A percentile compares a stretch with the other conserved stretches of the same genome.
phyloP scores from a whole-genome alignment of 2,888 invertebrate genomes.

The Cataglyphis rosenhaueri region DNA sequence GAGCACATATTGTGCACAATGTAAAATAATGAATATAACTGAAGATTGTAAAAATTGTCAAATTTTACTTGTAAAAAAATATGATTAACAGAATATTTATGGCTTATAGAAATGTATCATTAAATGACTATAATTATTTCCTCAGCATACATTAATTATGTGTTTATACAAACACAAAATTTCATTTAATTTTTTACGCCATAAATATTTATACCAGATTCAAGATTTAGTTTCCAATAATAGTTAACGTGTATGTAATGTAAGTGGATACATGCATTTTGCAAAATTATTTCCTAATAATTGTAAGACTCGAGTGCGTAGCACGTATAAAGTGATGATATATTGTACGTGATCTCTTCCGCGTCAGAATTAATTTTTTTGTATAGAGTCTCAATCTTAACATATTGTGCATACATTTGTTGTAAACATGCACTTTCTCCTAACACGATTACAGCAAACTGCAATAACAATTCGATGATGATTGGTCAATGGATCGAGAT shows the following conservation, averaged over 20 bases:
- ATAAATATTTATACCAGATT: constrained; percentile 59
- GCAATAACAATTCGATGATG: constrained; percentile 80
- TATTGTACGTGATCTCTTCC: constrained; percentile 30
- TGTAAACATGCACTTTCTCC: constrained; percentile 48
- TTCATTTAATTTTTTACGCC: constrained; percentile 30
- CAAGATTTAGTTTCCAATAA: constrained; percentile 41
- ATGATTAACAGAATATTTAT: not conserved
- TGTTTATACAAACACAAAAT: constrained; percentile 68
- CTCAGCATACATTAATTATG: constrained; percentile 46
- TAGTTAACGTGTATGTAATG: constrained; percentile 25
- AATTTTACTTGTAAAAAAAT: constrained; percentile 42
- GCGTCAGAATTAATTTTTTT: constrained; percentile 29
- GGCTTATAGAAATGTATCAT: constrained; percentile 8
- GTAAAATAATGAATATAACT: constrained; percentile 24
- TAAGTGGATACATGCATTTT: constrained; percentile 56
- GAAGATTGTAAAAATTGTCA: constrained; percentile 18
- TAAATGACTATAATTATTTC: constrained; percentile 26
- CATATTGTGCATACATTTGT: constrained; percentile 25
- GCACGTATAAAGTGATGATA: constrained; percentile 46
- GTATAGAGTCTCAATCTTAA: constrained; percentile 41
- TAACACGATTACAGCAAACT: constrained; percentile 59
- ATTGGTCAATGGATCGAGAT: constrained; percentile 63
- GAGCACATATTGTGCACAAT: constrained; percentile 52
- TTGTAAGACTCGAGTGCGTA: constrained; percentile 23
- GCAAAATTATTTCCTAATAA: constrained; percentile 26